Base-by-base conservation (phyloP, 1,140 invertebrate species). In the Papilio polytes region DNA sequence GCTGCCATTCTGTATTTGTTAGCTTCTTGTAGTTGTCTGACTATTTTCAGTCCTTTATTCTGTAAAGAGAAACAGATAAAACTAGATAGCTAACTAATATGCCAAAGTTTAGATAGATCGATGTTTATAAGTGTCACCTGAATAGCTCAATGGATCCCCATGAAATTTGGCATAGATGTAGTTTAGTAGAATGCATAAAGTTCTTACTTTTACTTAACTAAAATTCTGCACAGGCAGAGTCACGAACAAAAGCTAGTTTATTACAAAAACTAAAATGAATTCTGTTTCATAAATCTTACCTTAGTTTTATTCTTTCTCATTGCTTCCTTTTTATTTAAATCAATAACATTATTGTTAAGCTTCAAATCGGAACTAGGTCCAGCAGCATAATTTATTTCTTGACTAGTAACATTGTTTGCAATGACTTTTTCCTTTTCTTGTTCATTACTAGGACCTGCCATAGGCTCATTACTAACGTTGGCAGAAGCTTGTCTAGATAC, bases 1-100 rank as follows among this genome's bases (percentile, higher is more conserved):
- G 96, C 96, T 59, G 96, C 95, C 96, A 96, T 96, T 70, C 95
- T 94, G 78, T 96, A 92, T 85, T 94, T 95, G 87, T 96, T 96
- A 78, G 96, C 95, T 88, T 95, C 95, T 85, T 95, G 95, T 46
- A 96, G 81, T 81, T 95, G 94, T 81, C 92, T 87, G 31, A 95
- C 91, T 84, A 95, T 94, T 85, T 94, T 95, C 85, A 93, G 90
- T 48, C 92, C 94, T 87, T 93, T 95, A 87, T 94, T 92, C 95
- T 95, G 90, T 4, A 70, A 70, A 70, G 12, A 70, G 10, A 70
- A 80, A 93, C 82, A 73, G 20, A 80, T 80, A 81, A 81, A 79
- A 78, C 0, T 80, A 80, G 76, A 85, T 82, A 79, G 7, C 7
- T 41, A 8, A 41, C 36, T 41, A 41, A 8, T 41, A 41, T 41